Base-by-base conservation (phyloP, 1,140 invertebrate genomes). In the Papilio polytes region DNA sequence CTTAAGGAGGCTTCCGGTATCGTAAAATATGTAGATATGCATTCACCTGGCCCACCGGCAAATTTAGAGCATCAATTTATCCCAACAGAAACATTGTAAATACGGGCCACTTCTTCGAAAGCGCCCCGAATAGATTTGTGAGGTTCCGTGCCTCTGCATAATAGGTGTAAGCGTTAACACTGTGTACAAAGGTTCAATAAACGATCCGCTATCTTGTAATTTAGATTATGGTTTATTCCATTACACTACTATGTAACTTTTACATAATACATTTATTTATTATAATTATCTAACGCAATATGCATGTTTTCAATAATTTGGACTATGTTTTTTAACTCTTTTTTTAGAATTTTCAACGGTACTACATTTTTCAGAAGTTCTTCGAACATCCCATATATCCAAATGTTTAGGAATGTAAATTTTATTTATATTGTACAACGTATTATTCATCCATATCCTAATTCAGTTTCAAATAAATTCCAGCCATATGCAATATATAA, bases 1-100 rank as follows among this genome's bases (percentile, higher is more conserved):
- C 91, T 90, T 93, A 91, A 92, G 89, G 84, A 86, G 89, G 86
- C 86, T 94, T 93, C 90, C 90, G 88, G 88, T 92, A 89, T 90
- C 90, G 93, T 94, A 94, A 78, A 94, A 95, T 94, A 95, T 94
- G 92, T 92, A 94, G 94, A 94, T 94, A 93, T 93, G 88, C 89
- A 86, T 89, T 94, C 91, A 94, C 92, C 91, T 95, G 92, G 91
- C 89, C 88, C 88, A 90, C 88, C 83, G 84, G 92, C 87, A 88
- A 93, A 95, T 94, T 94, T 94, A 94, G 86, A 88, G 80, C 80
- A 82, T 87, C 88, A 92, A 95, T 95, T 93, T 94, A 95, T 93
- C 91, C 86, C 88, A 90, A 93, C 90, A 94, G 91, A 91, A 92
- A 90, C 91, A 91, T 89, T 91, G 91, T 92, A 92, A 91, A 92